A percentile compares a stretch with the other conserved stretches of the same genome.
phyloP scores from a whole-genome alignment of 2,113 vertebrate species.

The Acrocephalus arundinaceus region DNA sequence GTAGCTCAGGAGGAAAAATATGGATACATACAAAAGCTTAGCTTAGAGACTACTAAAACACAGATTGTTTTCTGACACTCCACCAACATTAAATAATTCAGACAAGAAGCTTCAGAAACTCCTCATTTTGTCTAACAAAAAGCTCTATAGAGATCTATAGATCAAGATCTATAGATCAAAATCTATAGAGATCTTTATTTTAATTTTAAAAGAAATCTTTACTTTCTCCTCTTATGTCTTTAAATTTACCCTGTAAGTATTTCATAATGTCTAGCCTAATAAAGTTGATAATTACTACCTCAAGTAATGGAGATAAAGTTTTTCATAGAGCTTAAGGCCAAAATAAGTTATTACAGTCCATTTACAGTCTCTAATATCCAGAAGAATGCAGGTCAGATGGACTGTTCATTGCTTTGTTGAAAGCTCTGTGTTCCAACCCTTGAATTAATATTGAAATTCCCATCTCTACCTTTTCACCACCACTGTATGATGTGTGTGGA shows the following conservation, averaged over 20 bases:
- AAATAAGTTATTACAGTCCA: not conserved
- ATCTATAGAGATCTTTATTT: not conserved
- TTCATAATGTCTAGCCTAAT: not conserved
- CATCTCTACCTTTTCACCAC: not conserved
- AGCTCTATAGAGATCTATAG: not conserved
- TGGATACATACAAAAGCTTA: not conserved
- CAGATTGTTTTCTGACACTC: not conserved
- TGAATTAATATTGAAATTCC: not conserved
- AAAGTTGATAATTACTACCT: not conserved
- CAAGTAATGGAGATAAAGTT: not conserved
- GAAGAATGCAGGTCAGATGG: not conserved
- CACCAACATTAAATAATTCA: not conserved
- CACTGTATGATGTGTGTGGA: not conserved
- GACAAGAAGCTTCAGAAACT: not conserved
- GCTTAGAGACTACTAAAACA: not conserved
- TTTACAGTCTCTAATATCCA: not conserved
- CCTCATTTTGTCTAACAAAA: conserved; percentile 7
- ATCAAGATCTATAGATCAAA: too few species aligned
- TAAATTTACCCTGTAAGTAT: not conserved
- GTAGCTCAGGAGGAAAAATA: not conserved
- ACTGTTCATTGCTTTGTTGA: not conserved
- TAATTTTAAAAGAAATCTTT: not conserved
- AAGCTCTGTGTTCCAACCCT: not conserved
- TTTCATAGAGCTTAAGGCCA: not conserved
- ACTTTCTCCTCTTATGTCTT: not conserved